A percentile compares a stretch with the other conserved stretches of the same genome.
Evolutionary conservation across 2,888 invertebrate species (phyloP).

Genomic region (Heliconius ethilla): DNA sequence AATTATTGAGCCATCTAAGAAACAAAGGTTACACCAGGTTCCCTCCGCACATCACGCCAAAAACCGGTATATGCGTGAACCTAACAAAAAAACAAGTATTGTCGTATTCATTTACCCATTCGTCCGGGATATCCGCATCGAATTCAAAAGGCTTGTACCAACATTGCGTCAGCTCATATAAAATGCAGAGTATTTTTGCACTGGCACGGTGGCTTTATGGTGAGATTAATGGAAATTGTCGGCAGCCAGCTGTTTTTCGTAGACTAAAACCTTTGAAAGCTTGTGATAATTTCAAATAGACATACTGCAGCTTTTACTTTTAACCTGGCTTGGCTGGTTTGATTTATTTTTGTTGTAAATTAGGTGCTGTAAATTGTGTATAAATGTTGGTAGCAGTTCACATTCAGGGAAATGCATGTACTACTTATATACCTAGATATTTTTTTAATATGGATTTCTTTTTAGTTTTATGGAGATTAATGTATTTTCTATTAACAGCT

Average conservation of each 20-base stretch:
- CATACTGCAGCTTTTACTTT: neutral
- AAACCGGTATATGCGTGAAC: neutral
- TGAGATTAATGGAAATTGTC: slow-evolving; percentile 36
- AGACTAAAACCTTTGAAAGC: slow-evolving; percentile 20
- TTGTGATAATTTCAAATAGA: slow-evolving; percentile 23
- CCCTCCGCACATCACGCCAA: neutral
- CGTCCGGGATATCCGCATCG: slow-evolving; percentile 34
- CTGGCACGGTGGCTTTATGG: slow-evolving; percentile 29
- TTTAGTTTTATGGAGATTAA: too few relatives aligned
- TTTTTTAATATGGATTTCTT: too few relatives aligned
- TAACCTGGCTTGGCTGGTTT: neutral
- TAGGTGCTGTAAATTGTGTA: too few relatives aligned
- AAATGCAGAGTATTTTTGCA: slow-evolving; percentile 36
- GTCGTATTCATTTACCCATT: slow-evolving; percentile 33
- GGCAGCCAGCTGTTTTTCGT: slow-evolving; percentile 36
- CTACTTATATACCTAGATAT: too few relatives aligned
- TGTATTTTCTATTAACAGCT: too few relatives aligned
- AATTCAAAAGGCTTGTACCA: slow-evolving; percentile 38
- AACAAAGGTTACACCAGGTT: neutral
- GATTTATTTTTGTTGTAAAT: too few relatives aligned
- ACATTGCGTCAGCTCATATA: slow-evolving; percentile 44
- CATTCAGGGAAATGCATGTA: too few relatives aligned
- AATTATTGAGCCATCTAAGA: too few relatives aligned
- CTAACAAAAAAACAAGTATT: slow-evolving; percentile 12
- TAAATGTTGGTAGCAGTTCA: too few relatives aligned